Conservation (phyloP, 2,888 invertebrate genomes). For the Nemotelus pantherinus region DNA sequence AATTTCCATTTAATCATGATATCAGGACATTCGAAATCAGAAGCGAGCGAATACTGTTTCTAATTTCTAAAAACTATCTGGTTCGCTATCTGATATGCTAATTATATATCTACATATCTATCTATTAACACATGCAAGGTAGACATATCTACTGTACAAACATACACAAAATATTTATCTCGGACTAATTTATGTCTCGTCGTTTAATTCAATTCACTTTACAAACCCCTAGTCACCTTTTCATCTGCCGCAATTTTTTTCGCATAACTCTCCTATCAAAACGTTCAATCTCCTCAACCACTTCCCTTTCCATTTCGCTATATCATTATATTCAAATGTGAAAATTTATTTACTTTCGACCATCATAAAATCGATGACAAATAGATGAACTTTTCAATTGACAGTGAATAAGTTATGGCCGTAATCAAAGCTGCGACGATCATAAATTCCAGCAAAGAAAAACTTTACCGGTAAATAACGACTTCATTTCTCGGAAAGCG, state of each 20-base stretch:
- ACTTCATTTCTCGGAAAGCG: slow-evolving; percentile 30
- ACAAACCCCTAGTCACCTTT: neutral
- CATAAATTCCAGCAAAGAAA: slow-evolving; percentile 13
- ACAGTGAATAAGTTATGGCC: slow-evolving; percentile 18
- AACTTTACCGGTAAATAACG: slow-evolving; percentile 20
- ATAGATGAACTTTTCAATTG: slow-evolving; percentile 28
- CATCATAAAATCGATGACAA: slow-evolving; percentile 38
- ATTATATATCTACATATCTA: too few species aligned
- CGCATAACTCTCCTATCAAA: slow-evolving; percentile 3
- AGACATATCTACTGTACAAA: too few species aligned
- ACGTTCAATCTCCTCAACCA: neutral
- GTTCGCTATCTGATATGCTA: too few species aligned
- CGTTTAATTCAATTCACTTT: too few species aligned
- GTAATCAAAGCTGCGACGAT: slow-evolving; percentile 12
- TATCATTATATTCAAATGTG: neutral
- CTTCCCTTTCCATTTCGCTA: neutral
- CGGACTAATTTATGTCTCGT: too few species aligned
- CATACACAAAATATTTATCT: too few species aligned
- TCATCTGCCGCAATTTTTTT: neutral
- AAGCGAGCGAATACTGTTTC: too few species aligned
- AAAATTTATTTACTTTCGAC: slow-evolving; percentile 18
- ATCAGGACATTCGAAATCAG: too few species aligned
- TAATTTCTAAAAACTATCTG: too few species aligned
- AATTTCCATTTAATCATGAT: too few species aligned
- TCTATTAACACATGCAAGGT: too few species aligned